Evolutionary conservation across 1,140 invertebrate genomes (phyloP), one percentile per base, ranked within the genome.

Genomic region (Sarcophaga bullata): DNA sequence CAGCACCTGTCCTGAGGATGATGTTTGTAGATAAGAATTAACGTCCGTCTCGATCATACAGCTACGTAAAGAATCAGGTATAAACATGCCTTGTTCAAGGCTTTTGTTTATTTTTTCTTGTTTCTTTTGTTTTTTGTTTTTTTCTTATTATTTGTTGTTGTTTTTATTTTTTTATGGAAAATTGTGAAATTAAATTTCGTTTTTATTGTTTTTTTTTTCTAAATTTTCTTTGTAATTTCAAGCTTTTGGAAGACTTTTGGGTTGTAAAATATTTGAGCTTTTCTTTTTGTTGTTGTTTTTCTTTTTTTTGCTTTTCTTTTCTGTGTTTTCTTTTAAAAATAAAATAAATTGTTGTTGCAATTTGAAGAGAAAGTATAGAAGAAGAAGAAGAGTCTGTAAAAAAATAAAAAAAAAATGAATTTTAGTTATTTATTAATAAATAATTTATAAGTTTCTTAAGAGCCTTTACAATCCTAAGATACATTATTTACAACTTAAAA

Each of bases 1-100:
- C 73, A 90, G 91, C 92, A 95, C 94, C 94, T 95, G 94, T 92
- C 94, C 94, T 90, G 94, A 94, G 90, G 94, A 95, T 91, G 94
- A 94, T 90, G 94, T 94, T 91, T 95, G 94, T 88, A 95, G 93
- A 91, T 95, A 95, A 87, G 94, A 94, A 89, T 94, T 94, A 88
- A 95, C 94, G 94, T 95, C 94, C 91, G 94, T 94, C 92, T 95
- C 94, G 92, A 95, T 94, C 94, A 95, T 95, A 92, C 94, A 95
- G 93, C 94, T 95, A 91, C 94, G 93, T 88, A 95, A 91, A 86
- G 94, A 93, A 88, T 95, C 94, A 90, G 94, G 94, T 92, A 95
- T 95, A 91, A 95, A 95, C 94, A 95, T 95, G 92, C 93, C 93
- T 93, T 91, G 76, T 80, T 52, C 19, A 50, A 78, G 75, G 75